These are phyloP conservation scores for Falcunculus frontatus DNA, from an alignment of 2,113 vertebrate genomes.

Conservation along the genomic window DNA sequence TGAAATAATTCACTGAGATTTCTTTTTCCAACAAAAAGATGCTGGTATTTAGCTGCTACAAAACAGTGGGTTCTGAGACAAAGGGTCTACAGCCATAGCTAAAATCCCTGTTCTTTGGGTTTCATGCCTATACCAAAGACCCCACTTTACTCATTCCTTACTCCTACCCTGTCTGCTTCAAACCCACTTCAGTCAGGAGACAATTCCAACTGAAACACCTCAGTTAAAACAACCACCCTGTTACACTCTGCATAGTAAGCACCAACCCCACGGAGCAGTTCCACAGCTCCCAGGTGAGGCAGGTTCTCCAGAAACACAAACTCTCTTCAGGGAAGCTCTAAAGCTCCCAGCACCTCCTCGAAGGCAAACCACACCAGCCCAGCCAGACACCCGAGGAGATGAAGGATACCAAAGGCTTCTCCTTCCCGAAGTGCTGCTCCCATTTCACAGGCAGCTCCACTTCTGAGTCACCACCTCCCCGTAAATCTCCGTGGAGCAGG, in stretches of 20 bases:
- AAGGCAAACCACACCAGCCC: not conserved
- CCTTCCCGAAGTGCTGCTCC: not conserved
- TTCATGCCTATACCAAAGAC: not conserved
- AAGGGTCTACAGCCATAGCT: not conserved
- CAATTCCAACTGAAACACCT: not conserved
- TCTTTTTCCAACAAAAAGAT: not conserved
- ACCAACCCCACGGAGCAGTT: not conserved
- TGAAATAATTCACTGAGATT: not conserved
- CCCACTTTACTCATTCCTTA: not conserved
- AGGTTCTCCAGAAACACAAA: not conserved
- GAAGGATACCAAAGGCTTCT: not conserved
- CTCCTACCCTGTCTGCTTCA: not conserved
- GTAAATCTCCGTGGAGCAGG: not conserved
- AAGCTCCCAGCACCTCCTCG: not conserved
- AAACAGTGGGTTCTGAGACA: not conserved
- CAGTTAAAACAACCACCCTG: not conserved
- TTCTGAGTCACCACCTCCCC: not conserved
- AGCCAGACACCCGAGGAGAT: not conserved
- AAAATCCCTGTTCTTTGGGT: not conserved
- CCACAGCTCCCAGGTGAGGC: not conserved
- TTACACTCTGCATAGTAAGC: not conserved
- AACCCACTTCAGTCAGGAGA: not conserved
- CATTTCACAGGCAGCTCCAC: not conserved
- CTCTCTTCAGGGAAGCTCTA: not conserved
- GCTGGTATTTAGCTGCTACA: not conserved